Conservation (phyloP, 2,888 invertebrate species). For the Pediacus dermestoides region DNA sequence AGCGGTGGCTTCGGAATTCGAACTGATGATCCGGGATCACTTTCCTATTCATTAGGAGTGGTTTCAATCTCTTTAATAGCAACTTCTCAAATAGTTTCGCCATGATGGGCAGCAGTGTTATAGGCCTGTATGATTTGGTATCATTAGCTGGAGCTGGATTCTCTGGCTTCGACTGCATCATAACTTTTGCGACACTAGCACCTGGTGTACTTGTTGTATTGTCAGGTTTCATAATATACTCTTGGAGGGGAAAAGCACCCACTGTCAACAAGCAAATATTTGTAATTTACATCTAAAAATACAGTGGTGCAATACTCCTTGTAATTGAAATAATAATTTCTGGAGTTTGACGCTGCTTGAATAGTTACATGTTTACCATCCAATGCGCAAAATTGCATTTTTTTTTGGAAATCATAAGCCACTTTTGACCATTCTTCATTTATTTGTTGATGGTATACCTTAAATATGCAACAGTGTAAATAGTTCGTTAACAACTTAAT, state of each 20-base stretch:
- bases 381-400: constrained; percentile 7
- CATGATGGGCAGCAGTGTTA: no score
- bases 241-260: constrained; percentile 9
- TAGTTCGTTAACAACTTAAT: constrained; percentile 2
- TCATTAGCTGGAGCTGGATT: no score
- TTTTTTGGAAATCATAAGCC: constrained; percentile 9
- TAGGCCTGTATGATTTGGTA: no score
- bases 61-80: no score
- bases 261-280: constrained; percentile 9
- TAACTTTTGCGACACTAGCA: no score
- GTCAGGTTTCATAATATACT: constrained; percentile 12
- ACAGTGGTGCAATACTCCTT: constrained; percentile 4
- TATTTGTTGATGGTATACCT: constrained; percentile 11
- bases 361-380: no score
- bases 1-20: no score
- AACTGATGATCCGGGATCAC: no score
- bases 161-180: no score
- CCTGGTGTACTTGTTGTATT: no score
- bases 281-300: constrained; percentile 10
- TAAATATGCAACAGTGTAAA: constrained; percentile 4
- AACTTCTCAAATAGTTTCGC: no score
- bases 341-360: constrained; percentile 4
- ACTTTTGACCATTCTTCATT: constrained; percentile 10
- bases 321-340: constrained; percentile 6
- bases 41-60: no score